These are phyloP conservation scores for Drosophila neonasuta DNA, from an alignment of 2,888 invertebrate genomes.

Conservation along the genomic window DNA sequence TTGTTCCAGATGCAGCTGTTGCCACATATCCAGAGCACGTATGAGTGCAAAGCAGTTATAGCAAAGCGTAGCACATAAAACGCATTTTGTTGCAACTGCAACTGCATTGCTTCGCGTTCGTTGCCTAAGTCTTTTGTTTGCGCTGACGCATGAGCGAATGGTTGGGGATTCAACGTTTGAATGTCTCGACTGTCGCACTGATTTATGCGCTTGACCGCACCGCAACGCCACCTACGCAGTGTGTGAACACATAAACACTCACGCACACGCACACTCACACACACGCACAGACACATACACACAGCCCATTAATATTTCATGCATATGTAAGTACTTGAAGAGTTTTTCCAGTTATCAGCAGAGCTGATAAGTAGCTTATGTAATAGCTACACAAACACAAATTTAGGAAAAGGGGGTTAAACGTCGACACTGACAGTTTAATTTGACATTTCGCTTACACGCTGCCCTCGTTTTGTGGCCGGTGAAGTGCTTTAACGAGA, in stretches of 20 bases:
- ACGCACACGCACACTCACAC: conserved; percentile 16
- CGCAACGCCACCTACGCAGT: conserved; percentile 63
- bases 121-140: conserved; percentile 76
- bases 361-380: conserved; percentile 77
- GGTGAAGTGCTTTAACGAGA: conserved; percentile 70
- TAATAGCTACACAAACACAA: conserved; percentile 52
- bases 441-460: conserved; percentile 67
- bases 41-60: conserved; percentile 9
- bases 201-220: conserved; percentile 75
- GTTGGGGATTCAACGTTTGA: conserved; percentile 38
- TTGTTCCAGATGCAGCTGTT: conserved; percentile 61
- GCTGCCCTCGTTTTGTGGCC: conserved; percentile 26
- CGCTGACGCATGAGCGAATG: conserved; percentile 73
- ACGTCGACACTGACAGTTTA: conserved; percentile 73
- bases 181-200: conserved; percentile 58
- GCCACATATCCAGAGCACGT: conserved; percentile 45
- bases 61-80: conserved; percentile 35
- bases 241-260: conserved; percentile 25
- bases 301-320: conserved; percentile 60
- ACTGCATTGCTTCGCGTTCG: conserved; percentile 50
- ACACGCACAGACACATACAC: background rate
- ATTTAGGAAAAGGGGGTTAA: conserved; percentile 61
- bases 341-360: conserved; percentile 67
- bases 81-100: conserved; percentile 71
- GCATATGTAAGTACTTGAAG: conserved; percentile 29